Base-by-base conservation (phyloP, 37 sponge, comb jelly and placozoan species). In the Diacarnus erythraeanus region DNA sequence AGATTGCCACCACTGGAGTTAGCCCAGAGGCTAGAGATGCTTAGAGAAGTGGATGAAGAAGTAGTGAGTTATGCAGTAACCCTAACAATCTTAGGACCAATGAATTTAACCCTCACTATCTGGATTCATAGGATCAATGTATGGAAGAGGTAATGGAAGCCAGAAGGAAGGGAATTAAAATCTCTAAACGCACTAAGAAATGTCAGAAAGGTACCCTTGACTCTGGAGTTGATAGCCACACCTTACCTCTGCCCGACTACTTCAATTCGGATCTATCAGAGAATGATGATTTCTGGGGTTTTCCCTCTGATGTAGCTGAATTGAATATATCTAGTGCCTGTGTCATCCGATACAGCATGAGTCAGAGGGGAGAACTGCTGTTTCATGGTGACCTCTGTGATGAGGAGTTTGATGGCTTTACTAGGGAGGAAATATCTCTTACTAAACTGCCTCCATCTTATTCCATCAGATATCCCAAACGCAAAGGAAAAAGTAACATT, bases 391-490 rank as follows among this genome's bases (percentile, higher is more conserved):
- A 54, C 8, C 38, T 36, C 36, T 35, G 31, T 47, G 74, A 56
- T 23, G 58, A 21, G 10, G 74, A 74, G 9, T 74, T 74, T 27
- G 17, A 54, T 5, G 74, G 74, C 15, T 74, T 74, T 51, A 74
- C 74, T 3, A 27, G 29, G 25, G 57, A 74, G 30, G 57, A 74
- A 6, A 25, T 74, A 47, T 47, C 10, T 12, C 12, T 47, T 47
- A 12, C 51, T 47, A 12, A 47, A 47, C 12, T 47, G 6, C 51
- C 51, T 47, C 10, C 6, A 15, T 47, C 10, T 47, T 12, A 47
- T 47, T 12, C 51, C 12, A 47, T 6, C 51, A 6, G 12, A 6
- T 6, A 47, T 12, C 51, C 12, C 10, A 47, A 12, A 47, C 51
- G 12, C 12, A 47, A 47, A 12, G 51, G 12, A 6, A 6, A 47